These are phyloP conservation scores for Paracanthobrama guichenoti DNA, from an alignment of 2,113 vertebrate genomes.

Conservation along the genomic window DNA sequence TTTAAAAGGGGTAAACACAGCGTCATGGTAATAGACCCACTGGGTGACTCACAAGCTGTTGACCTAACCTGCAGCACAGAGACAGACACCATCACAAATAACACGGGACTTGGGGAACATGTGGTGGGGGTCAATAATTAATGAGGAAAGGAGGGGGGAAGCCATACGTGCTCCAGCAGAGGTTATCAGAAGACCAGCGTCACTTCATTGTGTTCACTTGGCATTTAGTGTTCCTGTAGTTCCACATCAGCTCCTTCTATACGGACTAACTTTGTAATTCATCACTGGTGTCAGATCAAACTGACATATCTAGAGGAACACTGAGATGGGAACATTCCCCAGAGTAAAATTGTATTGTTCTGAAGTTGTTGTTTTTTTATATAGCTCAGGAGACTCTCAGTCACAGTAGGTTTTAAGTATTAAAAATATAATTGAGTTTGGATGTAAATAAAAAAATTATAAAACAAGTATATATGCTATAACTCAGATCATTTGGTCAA, in stretches of 20 bases:
- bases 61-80: constrained; percentile 30
- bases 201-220: constrained; percentile 32
- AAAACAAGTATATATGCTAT: background rate
- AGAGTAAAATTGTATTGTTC: background rate
- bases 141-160: constrained; percentile 33
- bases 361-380: background rate
- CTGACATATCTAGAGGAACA: background rate
- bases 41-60: constrained; percentile 34
- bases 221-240: constrained; percentile 3
- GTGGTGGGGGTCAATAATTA: constrained; percentile 50
- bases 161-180: constrained; percentile 26
- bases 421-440: background rate
- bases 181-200: constrained; percentile 24
- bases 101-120: constrained; percentile 16
- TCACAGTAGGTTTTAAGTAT: background rate
- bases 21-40: constrained; percentile 10
- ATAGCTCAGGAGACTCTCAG: background rate
- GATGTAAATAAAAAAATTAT: background rate
- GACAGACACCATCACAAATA: constrained; percentile 30
- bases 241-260: constrained; percentile 23
- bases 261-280: background rate
- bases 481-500: background rate
- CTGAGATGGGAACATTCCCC: background rate
- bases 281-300: background rate
- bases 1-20: constrained; percentile 10